Evolutionary conservation across 2,888 invertebrate genomes (phyloP).

Genomic region (Phaonia tiefii): DNA sequence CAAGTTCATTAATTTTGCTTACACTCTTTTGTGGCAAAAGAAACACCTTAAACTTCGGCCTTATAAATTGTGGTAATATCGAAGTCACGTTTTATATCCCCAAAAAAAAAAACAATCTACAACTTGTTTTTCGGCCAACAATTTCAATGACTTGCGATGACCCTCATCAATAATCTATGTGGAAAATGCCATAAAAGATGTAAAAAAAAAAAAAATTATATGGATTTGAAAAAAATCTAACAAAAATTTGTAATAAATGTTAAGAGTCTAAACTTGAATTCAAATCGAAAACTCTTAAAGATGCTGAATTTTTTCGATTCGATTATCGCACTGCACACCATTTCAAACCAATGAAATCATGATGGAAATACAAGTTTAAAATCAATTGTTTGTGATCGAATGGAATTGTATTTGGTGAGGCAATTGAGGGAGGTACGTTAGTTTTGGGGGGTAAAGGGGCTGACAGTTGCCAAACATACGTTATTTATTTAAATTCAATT

Average conservation of each 20-base stretch:
- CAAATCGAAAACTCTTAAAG: too few relatives aligned
- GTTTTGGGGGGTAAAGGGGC: neutral
- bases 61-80: slow-evolving; percentile 2
- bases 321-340: too few relatives aligned
- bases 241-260: too few relatives aligned
- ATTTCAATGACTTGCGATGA: slow-evolving; percentile 66
- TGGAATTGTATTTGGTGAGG: too few relatives aligned
- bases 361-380: too few relatives aligned
- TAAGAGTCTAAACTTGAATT: too few relatives aligned
- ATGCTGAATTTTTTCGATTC: too few relatives aligned
- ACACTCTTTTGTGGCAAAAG: neutral
- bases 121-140: neutral
- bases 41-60: neutral
- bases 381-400: too few relatives aligned
- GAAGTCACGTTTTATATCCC: slow-evolving; percentile 9
- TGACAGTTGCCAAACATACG: slow-evolving; percentile 48
- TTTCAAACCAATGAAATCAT: too few relatives aligned
- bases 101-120: neutral
- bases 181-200: slow-evolving; percentile 35
- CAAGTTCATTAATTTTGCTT: neutral
- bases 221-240: neutral
- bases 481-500: slow-evolving; percentile 65
- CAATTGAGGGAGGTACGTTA: neutral
- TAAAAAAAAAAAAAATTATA: neutral
- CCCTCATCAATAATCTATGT: slow-evolving; percentile 60